Percentiles rank a stretch among this genome's conserved stretches.
These are phyloP conservation scores for Amazona guildingii DNA, from an alignment of 2,113 vertebrate genomes.

Conservation along the genomic window DNA sequence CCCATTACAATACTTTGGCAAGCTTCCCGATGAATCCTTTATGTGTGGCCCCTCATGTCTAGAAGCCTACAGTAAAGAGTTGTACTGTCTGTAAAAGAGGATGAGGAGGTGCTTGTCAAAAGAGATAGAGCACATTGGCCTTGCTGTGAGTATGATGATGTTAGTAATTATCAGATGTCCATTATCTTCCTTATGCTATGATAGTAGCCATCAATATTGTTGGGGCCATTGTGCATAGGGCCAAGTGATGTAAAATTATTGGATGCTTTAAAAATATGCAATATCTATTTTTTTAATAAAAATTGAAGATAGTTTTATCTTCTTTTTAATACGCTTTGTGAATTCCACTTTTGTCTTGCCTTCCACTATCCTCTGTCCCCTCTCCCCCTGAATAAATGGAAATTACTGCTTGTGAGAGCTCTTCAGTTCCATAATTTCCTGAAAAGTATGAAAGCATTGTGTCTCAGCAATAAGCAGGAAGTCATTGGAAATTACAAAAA, in stretches of 20 bases:
- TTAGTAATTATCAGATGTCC: neutral
- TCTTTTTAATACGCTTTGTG: neutral
- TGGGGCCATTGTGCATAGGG: neutral
- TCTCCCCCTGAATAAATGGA: neutral
- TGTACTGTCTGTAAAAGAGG: neutral
- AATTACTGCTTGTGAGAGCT: neutral
- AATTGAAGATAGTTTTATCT: neutral
- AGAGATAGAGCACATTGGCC: neutral
- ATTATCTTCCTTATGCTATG: neutral
- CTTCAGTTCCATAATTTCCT: neutral
- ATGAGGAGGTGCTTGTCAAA: neutral
- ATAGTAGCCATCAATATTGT: neutral
- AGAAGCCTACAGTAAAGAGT: neutral
- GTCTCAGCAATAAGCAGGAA: neutral
- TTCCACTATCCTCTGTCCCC: neutral
- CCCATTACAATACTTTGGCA: slow-evolving; percentile 54
- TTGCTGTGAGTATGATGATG: neutral
- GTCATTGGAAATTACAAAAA: neutral
- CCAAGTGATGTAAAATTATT: neutral
- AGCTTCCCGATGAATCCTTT: slow-evolving; percentile 50
- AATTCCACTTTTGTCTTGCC: neutral
- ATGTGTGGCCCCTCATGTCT: neutral
- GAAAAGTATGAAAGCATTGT: neutral
- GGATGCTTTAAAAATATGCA: neutral
- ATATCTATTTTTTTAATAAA: neutral